Conservation (phyloP, 2,113 vertebrate genomes). For the Solenodon paradoxus region DNA sequence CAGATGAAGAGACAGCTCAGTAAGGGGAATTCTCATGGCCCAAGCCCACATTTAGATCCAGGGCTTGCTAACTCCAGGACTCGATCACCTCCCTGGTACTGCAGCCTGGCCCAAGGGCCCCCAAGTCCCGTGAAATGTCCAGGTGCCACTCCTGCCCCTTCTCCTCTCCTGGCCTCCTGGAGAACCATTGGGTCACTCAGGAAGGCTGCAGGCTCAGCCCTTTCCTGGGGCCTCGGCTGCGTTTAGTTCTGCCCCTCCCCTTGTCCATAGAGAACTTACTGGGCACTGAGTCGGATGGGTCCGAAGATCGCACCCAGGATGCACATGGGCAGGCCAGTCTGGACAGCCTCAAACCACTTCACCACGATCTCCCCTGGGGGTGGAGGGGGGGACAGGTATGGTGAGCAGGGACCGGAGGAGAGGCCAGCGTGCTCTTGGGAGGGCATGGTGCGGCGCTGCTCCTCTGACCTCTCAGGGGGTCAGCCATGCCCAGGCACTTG, state of each 20-base stretch:
- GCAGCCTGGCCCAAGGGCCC: neutral
- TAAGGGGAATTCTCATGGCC: neutral
- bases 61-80: neutral
- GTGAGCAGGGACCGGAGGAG: neutral
- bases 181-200: neutral
- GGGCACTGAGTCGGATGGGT: conserved; percentile 87
- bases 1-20: neutral
- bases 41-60: neutral
- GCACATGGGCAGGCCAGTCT: conserved; percentile 97
- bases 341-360: conserved; percentile 96
- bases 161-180: neutral
- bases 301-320: conserved; percentile 91
- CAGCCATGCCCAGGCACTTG: neutral
- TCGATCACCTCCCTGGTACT: no score
- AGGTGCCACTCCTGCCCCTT: neutral
- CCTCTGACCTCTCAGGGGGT: neutral
- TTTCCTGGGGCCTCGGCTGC: neutral
- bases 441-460: accelerated
- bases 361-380: conserved; percentile 93
- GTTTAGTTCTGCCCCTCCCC: neutral
- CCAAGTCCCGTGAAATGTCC: accelerated
- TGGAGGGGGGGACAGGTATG: neutral
- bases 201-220: neutral
- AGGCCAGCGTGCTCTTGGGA: accelerated
- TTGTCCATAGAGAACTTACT: conserved; percentile 73